These are phyloP conservation scores for Phalloptychus januarius DNA, from an alignment of 2,797 vertebrate species.

Conservation along the genomic window DNA sequence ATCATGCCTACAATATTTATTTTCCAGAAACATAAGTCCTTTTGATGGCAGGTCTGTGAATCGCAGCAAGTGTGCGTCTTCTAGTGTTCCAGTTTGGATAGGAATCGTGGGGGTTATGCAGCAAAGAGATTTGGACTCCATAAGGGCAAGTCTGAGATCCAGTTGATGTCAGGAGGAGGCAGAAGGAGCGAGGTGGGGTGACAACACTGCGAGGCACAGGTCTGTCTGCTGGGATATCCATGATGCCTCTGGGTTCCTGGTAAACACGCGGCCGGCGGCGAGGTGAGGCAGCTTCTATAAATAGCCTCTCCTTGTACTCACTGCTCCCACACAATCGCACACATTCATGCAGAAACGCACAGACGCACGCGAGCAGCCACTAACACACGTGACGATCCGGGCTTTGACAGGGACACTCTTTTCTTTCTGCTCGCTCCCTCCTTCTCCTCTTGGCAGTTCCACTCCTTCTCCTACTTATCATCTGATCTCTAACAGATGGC, in stretches of 20 bases:
- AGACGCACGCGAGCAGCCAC: conserved; percentile 31
- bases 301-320: conserved; percentile 48
- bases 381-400: conserved; percentile 22
- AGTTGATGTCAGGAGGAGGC: conserved; percentile 13
- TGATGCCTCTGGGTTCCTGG: conserved; percentile 52
- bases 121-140: conserved; percentile 8
- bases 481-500: conserved; percentile 67
- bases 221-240: conserved; percentile 45
- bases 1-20: not conserved
- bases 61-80: conserved; percentile 4
- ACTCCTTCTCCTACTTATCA: conserved; percentile 54
- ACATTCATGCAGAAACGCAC: conserved; percentile 44
- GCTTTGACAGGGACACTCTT: conserved; percentile 10
- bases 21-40: not conserved
- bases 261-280: conserved; percentile 56
- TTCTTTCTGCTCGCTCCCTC: conserved; percentile 27
- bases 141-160: conserved; percentile 8
- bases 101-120: not conserved
- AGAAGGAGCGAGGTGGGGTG: conserved; percentile 13
- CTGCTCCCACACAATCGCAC: conserved; percentile 26
- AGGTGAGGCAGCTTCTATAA: conserved; percentile 60
- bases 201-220: conserved; percentile 32
- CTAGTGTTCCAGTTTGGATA: conserved; percentile 10
- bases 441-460: conserved; percentile 53
- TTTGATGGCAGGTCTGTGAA: conserved; percentile 5